Conservation (phyloP, 2,113 vertebrate species). For the Trogon surrucura region DNA sequence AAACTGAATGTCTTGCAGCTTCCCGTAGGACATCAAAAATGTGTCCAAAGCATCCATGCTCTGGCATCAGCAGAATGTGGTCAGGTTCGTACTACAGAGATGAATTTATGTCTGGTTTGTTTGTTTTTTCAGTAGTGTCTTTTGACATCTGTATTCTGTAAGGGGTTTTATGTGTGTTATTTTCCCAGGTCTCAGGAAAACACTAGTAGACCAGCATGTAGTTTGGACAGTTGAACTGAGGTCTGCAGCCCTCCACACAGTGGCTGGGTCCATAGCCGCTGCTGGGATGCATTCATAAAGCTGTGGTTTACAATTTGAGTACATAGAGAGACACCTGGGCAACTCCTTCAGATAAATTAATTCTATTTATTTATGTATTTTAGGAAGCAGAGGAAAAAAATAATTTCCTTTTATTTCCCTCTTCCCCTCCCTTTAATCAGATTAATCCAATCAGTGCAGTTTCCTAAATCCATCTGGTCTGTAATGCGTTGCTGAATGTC, state of each 20-base stretch:
- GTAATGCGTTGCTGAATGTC: background rate
- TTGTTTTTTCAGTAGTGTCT: background rate
- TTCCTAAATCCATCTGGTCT: slow-evolving; percentile 37
- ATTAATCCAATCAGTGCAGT: slow-evolving; percentile 9
- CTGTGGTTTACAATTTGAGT: background rate
- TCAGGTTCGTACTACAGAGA: background rate
- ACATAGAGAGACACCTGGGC: background rate
- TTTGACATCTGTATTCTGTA: background rate
- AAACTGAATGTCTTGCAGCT: background rate
- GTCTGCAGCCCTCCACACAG: background rate
- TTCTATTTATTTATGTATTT: background rate
- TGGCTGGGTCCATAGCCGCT: background rate
- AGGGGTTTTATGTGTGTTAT: background rate
- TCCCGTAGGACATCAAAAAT: background rate
- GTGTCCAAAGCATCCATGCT: background rate
- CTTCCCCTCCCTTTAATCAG: background rate
- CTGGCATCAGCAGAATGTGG: background rate
- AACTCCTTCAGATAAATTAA: background rate
- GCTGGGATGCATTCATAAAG: background rate
- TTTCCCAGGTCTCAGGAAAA: background rate
- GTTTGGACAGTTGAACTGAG: background rate
- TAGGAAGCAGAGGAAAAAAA: background rate
- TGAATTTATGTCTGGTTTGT: background rate
- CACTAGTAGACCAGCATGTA: background rate
- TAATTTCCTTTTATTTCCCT: background rate